Percentiles rank a stretch among this genome's conserved stretches.
phyloP scores from a whole-genome alignment of 1,140 invertebrate genomes.

The Reticulitermes speratus region DNA sequence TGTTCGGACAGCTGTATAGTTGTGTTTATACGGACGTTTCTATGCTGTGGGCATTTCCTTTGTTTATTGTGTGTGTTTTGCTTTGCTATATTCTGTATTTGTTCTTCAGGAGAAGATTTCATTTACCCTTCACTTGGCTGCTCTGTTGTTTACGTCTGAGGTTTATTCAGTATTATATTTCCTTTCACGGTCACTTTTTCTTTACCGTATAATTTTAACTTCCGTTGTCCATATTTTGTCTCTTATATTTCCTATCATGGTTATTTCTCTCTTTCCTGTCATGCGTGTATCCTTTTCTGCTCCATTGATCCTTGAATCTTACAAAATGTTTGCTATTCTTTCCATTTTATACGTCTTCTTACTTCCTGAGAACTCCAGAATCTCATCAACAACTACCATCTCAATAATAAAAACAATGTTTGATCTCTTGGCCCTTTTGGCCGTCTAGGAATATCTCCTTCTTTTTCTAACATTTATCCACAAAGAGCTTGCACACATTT shows the following conservation, averaged over 20 bases:
- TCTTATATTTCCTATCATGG: background rate
- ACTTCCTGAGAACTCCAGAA: background rate
- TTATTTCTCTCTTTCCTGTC: background rate
- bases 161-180: background rate
- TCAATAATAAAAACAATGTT: slow-evolving; percentile 6
- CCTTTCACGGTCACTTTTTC: background rate
- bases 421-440: background rate
- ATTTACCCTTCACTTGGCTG: background rate
- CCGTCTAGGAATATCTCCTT: no score
- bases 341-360: background rate
- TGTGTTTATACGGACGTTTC: background rate
- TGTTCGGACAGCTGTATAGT: no score
- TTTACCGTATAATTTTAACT: background rate
- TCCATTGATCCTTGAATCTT: background rate
- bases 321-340: background rate
- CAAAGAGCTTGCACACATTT: background rate
- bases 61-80: background rate
- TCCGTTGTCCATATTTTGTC: background rate
- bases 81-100: background rate
- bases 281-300: background rate
- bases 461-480: background rate
- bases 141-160: background rate
- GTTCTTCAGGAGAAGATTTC: background rate
- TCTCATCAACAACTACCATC: background rate
- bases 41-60: background rate